Base-by-base conservation (phyloP, 2,888 invertebrate genomes). In the Drosophila kambysellisi region DNA sequence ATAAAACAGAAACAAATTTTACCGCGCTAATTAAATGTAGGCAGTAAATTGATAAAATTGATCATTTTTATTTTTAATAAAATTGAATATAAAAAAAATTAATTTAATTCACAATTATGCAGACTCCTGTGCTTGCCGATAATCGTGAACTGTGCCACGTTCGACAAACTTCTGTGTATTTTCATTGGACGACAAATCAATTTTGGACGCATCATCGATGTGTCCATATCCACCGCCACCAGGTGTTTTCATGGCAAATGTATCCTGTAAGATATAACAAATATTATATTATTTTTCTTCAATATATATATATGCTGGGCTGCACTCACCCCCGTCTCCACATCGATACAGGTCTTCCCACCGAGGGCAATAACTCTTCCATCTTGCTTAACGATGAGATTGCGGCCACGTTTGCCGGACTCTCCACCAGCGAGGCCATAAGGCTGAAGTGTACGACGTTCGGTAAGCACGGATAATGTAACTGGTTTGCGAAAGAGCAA, bases 381-480 rank as follows among this genome's bases (percentile, higher is more conserved):
- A 91, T 97, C 96, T 3, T 93, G 93, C 76, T 96, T 95, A 71
- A 95, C 94, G 81, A 99, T 93, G 37, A 97, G 93, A 94, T 99
- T 99, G 69, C 95, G 92, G 0, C 99, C 99, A 73, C 96, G 94
- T 79, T 95, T 95, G 0, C 96, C 98, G 0, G 96, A 93, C 59
- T 94, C 93, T 0, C 98, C 98, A 66, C 97, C 97, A 76, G 96
- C 94, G 92, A 99, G 93, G 11, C 99, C 99, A 91, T 99, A 99
- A 0, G 99, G 99, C 77, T 95, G 94, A 91, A 98, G 95, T 0
- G 97, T 97, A 79, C 99, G 94, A 63, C 99, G 94, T 92, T 99
- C 99, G 0, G 99, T 99, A 7, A 99, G 94, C 0, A 99, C 96
- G 0, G 99, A 99, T 52, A 99, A 93, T 4, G 96, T 97, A 64